Percentiles rank a stretch among this genome's conserved stretches.
Conservation (phyloP, 2,113 vertebrate species). For the Callopanchax toddi region DNA sequence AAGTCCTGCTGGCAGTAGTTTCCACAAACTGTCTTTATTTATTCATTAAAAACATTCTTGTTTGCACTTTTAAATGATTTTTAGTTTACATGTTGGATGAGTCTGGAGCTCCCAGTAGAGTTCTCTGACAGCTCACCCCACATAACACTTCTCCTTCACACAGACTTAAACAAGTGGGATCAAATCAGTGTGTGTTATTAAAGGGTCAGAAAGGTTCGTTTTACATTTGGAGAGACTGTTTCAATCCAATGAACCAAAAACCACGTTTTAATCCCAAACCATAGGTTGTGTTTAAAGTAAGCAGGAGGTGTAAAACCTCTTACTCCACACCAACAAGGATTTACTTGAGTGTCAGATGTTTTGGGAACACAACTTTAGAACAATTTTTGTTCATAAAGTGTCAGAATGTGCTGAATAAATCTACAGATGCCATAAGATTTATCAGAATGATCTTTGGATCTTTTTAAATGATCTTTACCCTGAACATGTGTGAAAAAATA, state of each 20-base stretch:
- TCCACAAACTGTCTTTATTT: too few species aligned
- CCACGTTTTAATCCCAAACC: neutral
- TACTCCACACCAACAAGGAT: constrained; percentile 10
- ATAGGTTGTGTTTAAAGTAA: neutral
- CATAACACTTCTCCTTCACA: too few species aligned
- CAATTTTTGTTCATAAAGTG: constrained; percentile 39
- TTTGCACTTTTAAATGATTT: too few species aligned
- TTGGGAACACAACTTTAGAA: constrained; percentile 32
- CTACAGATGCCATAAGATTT: constrained; percentile 57
- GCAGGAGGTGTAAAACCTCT: neutral
- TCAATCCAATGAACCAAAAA: neutral
- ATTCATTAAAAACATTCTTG: too few species aligned
- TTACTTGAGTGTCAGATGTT: constrained; percentile 39
- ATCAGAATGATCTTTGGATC: constrained; percentile 28
- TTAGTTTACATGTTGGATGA: too few species aligned
- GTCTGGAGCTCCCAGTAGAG: too few species aligned
- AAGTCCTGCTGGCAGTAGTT: too few species aligned
- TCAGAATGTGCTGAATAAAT: constrained; percentile 40
- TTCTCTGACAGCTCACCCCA: too few species aligned
- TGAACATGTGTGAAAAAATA: constrained; percentile 32
- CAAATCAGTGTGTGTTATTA: too few species aligned
- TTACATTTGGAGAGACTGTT: too few species aligned
- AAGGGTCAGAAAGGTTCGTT: neutral
- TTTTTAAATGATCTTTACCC: neutral
- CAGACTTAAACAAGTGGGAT: too few species aligned